A percentile compares a stretch with the other conserved stretches of the same genome.
phyloP scores from a whole-genome alignment of 2,888 invertebrate genomes.

The Byasa hedistus region DNA sequence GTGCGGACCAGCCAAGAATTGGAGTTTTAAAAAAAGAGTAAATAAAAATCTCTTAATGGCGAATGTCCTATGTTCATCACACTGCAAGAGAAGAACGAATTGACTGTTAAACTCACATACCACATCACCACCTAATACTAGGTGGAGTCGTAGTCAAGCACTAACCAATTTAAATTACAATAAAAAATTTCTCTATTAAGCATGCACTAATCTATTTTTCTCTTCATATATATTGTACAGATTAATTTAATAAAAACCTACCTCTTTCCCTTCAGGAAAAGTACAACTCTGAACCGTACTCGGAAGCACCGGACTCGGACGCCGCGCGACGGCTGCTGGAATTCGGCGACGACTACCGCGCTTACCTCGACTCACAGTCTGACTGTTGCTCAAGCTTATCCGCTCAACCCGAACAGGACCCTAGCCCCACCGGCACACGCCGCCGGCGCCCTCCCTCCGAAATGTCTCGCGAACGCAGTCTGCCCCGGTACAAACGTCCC shows the following conservation, averaged over 20 bases:
- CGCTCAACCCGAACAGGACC: constrained; percentile 78
- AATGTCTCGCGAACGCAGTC: constrained; percentile 55
- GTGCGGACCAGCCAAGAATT: no score
- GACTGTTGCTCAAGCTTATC: constrained; percentile 91
- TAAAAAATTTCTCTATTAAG: no score
- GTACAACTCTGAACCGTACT: constrained; percentile 94
- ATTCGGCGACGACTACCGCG: constrained; percentile 94
- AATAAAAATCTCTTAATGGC: no score
- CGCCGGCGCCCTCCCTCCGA: constrained; percentile 70
- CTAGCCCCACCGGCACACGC: constrained; percentile 61
- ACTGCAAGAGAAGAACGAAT: no score
- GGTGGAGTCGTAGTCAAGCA: no score
- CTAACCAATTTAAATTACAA: no score
- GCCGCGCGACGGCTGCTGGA: constrained; percentile 89
- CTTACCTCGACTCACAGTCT: constrained; percentile 93
- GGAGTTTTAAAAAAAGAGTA: no score
- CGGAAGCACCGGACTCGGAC: constrained; percentile 91
- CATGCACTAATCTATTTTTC: no score
- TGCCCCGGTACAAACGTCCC: constrained; percentile 65
- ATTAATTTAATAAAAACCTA: background rate
- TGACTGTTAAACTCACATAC: no score
- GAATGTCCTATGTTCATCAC: no score
- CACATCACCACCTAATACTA: no score
- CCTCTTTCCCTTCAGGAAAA: constrained; percentile 82
- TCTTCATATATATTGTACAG: no score